Conservation (phyloP, 2,797 vertebrate genomes). For the Glyptemys insculpta region DNA sequence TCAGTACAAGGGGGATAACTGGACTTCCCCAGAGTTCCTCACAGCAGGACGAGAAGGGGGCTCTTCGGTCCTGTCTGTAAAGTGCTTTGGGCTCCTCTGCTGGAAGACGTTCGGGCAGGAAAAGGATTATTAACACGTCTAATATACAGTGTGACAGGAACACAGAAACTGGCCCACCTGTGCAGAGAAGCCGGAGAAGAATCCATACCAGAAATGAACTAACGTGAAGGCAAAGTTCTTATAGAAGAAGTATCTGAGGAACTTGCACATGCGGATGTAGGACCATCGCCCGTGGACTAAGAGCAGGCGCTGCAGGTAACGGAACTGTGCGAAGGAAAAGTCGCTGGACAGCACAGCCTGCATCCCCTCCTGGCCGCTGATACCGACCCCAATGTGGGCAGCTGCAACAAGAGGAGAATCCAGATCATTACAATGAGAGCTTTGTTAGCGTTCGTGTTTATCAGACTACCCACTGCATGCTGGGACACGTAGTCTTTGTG, state of each 20-base stretch:
- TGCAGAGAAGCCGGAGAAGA: slow-evolving; percentile 97
- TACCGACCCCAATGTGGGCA: slow-evolving; percentile 94
- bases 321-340: slow-evolving; percentile 94
- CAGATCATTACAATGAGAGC: fast-evolving
- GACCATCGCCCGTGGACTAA: slow-evolving; percentile 97
- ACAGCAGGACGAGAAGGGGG: no score
- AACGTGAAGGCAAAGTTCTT: slow-evolving; percentile 98
- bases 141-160: neutral
- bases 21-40: neutral
- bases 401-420: slow-evolving; percentile 77
- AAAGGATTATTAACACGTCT: neutral
- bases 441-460: fast-evolving
- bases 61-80: neutral
- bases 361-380: slow-evolving; percentile 95
- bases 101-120: neutral
- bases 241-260: slow-evolving; percentile 96
- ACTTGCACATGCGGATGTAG: slow-evolving; percentile 97
- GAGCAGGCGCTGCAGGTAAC: slow-evolving; percentile 94
- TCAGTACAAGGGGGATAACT: neutral
- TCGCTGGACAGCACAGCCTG: slow-evolving; percentile 94
- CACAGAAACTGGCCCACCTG: slow-evolving; percentile 84
- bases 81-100: neutral
- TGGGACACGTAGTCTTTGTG: neutral
- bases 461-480: fast-evolving
- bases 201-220: slow-evolving; percentile 96